Conservation (phyloP, 2,888 invertebrate genomes). For the Tupiocoris notatus region DNA sequence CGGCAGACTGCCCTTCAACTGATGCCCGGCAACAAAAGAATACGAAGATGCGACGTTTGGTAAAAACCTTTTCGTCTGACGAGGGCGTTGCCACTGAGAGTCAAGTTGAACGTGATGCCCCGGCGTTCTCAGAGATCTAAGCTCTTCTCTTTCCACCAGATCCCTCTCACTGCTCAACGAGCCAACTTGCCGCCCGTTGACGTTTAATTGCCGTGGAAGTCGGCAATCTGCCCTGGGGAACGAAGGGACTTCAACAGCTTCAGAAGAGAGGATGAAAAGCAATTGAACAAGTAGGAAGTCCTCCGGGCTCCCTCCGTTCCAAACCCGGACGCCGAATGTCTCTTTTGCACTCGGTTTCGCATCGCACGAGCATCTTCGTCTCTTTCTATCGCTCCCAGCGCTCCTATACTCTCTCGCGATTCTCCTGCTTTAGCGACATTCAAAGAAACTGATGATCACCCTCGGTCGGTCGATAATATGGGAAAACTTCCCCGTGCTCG, state of each 20-base stretch:
- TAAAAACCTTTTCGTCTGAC: too few species aligned
- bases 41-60: too few species aligned
- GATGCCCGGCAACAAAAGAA: too few species aligned
- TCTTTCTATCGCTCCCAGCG: background rate
- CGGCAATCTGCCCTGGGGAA: background rate
- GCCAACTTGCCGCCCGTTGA: background rate
- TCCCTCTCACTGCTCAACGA: background rate
- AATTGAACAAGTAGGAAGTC: constrained; percentile 16
- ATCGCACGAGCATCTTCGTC: background rate
- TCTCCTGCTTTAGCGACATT: constrained; percentile 15
- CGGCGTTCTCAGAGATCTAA: background rate
- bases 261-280: constrained; percentile 10
- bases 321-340: constrained; percentile 8
- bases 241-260: constrained; percentile 1
- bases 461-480: background rate
- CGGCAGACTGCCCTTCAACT: too few species aligned
- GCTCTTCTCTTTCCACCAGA: background rate
- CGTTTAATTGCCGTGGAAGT: constrained; percentile 12
- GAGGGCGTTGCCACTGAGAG: background rate
- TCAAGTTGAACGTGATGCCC: background rate
- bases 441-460: background rate
- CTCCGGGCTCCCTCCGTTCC: background rate
- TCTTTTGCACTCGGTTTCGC: background rate
- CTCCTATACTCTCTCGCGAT: constrained; percentile 25
- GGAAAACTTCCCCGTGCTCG: background rate